Evolutionary conservation across 2,888 invertebrate species (phyloP).

Genomic region (Pyrgus malvae): DNA sequence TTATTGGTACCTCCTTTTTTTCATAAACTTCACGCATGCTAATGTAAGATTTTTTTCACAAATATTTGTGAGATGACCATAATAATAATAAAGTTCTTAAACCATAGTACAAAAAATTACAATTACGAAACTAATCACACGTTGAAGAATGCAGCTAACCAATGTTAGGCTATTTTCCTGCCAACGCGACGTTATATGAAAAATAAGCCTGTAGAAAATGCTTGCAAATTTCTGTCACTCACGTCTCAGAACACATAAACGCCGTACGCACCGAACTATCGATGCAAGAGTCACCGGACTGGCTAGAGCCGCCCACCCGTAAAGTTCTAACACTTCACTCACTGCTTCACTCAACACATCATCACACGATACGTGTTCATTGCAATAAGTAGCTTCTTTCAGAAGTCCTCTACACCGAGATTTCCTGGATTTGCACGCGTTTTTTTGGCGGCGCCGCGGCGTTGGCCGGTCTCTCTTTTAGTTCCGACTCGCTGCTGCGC

Average conservation of each 20-base stretch:
- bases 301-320: neutral
- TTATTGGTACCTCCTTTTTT: too few relatives aligned
- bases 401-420: conserved; percentile 83
- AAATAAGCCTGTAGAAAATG: too few relatives aligned
- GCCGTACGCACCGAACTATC: conserved; percentile 20
- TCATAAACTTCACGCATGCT: too few relatives aligned
- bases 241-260: neutral
- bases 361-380: neutral
- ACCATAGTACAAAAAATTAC: too few relatives aligned
- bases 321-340: neutral
- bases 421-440: conserved; percentile 90
- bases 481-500: conserved; percentile 78
- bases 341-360: neutral
- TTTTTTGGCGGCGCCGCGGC: conserved; percentile 84
- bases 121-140: too few relatives aligned
- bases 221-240: too few relatives aligned
- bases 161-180: too few relatives aligned
- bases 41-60: too few relatives aligned
- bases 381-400: neutral
- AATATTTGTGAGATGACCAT: too few relatives aligned
- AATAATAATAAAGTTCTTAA: too few relatives aligned
- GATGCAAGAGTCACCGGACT: conserved; percentile 24
- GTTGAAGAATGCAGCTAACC: too few relatives aligned
- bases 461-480: conserved; percentile 61
- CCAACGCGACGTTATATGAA: too few relatives aligned